Base-by-base conservation (phyloP, 2,888 invertebrate species). In the Liposcelis brunnea region DNA sequence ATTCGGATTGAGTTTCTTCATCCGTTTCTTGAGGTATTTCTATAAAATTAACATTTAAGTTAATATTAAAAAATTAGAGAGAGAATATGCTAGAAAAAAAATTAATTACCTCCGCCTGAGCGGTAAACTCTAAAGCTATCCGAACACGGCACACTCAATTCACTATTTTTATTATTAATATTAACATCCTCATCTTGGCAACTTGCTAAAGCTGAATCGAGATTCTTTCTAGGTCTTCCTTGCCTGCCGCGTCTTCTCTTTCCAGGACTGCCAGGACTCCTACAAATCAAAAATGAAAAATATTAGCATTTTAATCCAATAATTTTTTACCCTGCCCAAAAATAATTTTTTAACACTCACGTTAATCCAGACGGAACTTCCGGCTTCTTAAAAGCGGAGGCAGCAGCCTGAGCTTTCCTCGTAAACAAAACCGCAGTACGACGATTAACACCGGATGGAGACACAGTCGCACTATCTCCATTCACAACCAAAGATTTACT, bases 371-470 rank as follows among this genome's bases (percentile, higher is more conserved):
- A 15, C 4, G 64, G 64, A 47, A 48, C 38, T 5, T 50, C 50
- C 10, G 52, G 49, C 47, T 52, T 52, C n/a, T 45, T 45, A 37
- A 53, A 46, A 12, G 53, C 53, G 31, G 66, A 65, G 1, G 74
- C 73, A 2, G 64, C 59, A 1, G 65, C 63, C 56, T 74, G 74
- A 2, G 77, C 76, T 61, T 83, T 83, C 42, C 80, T 70, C 8
- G 80, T 80, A 54, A 84, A 78, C 26, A 84, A 62, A 19, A 84
- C 82, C n/a, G 83, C 79, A 16, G 80, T 83, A 55, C 83, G 59
- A 21, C 78, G 65, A 58, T 78, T 78, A 6, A 78, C 77, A 8
- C 76, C 73, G 2, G 67, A 63, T 0, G 71, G 68, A 2, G 70
- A 68, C 16, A 61, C 51, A 5, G 52, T 49, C 32, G 47, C 44